Base-by-base conservation (phyloP, 2,113 vertebrate species). In the Rhinoderma darwinii region DNA sequence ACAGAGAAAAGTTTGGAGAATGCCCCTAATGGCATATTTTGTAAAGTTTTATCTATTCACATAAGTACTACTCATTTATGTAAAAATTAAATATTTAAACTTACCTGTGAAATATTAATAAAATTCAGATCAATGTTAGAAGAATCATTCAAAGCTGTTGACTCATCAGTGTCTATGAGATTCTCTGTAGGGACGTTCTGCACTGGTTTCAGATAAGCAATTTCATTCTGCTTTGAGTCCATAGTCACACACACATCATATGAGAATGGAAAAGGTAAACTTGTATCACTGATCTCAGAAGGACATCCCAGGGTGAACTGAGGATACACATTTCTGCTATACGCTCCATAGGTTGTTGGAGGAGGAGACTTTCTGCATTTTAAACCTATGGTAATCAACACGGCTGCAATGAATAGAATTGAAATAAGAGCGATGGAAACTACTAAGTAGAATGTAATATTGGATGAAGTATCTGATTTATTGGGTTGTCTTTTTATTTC, bases 221-320 rank as follows among this genome's bases (percentile, higher is more conserved):
- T 59, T 59, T 59, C 56, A 59, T 59, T 59, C 56, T 59, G 56
- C 25, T 59, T 59, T 25, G 56, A 59, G 56, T 59, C 56, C 56
- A 59, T 22, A 59, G 56, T 59, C 56, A 59, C 56, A n/a, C 56
- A 59, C 56, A 59, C 56, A 59, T 59, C 56, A 59, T 59, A 59
- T n/a, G 56, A 59, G 56, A 59, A 59, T 59, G 56, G 56, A 25
- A 59, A 59, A 59, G 56, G 56, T 59, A 59, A 59, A 59, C 56
- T 59, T n/a, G 56, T 59, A 59, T 59, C 56, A 59, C 56, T 59
- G 56, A 59, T 59, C 56, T 59, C 56, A 59, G 56, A 59, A 59
- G 56, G 56, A 59, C 56, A 59, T n/a, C 56, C 56, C 22, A 59
- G 56, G 22, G 56, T 59, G 25, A 59, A 59, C 56, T 59, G 56